These are phyloP conservation scores for Anodontia alba DNA, from an alignment of 2,888 invertebrate genomes.

Conservation along the genomic window DNA sequence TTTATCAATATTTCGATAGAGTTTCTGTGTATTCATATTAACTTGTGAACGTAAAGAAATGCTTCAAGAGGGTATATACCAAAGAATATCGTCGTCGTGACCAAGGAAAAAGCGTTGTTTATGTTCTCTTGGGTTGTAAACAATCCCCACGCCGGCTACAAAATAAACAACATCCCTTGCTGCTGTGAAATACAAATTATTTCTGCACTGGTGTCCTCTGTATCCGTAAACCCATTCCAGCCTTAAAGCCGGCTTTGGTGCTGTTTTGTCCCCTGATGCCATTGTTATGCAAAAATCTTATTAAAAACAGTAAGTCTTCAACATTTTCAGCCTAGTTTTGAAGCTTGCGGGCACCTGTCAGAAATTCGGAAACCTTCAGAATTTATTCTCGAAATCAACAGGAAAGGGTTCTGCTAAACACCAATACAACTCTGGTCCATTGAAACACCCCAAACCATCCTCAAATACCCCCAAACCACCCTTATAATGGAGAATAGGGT, in stretches of 20 bases:
- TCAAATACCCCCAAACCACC: too few relatives aligned
- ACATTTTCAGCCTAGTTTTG: slow-evolving; percentile 21
- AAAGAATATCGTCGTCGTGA: slow-evolving; percentile 85
- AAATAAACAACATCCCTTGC: slow-evolving; percentile 85
- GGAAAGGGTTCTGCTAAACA: too few relatives aligned
- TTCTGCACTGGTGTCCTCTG: slow-evolving; percentile 85
- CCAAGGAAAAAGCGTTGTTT: slow-evolving; percentile 85
- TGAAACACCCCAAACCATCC: too few relatives aligned
- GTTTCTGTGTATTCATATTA: too few relatives aligned
- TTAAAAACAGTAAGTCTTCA: neutral
- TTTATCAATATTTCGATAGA: too few relatives aligned
- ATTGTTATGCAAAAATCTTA: neutral
- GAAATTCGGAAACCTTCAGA: slow-evolving; percentile 7
- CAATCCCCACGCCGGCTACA: slow-evolving; percentile 85
- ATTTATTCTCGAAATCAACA: neutral
- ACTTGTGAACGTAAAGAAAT: too few relatives aligned
- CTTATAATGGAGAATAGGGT: too few relatives aligned
- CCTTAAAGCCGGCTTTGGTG: slow-evolving; percentile 82
- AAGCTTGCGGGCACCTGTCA: slow-evolving; percentile 26
- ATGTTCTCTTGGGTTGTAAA: slow-evolving; percentile 82
- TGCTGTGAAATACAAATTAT: slow-evolving; percentile 84
- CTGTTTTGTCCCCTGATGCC: slow-evolving; percentile 78
- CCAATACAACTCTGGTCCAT: too few relatives aligned
- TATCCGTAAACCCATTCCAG: slow-evolving; percentile 86
- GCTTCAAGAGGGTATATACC: slow-evolving; percentile 69